These are phyloP conservation scores for Erannis defoliaria DNA, from an alignment of 2,888 invertebrate species.

Conservation along the genomic window DNA sequence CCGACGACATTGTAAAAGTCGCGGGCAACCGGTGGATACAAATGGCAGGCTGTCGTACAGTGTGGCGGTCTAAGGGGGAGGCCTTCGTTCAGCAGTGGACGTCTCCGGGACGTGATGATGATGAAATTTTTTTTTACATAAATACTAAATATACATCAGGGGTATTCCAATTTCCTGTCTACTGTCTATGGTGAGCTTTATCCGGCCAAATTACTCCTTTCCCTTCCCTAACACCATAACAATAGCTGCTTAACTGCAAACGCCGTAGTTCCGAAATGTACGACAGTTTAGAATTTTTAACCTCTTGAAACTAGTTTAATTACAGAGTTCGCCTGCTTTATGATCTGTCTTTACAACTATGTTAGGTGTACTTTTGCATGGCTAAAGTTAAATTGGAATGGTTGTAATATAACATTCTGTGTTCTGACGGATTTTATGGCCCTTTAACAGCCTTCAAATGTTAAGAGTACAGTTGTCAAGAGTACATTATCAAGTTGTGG, in stretches of 20 bases:
- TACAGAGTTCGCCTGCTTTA: slow-evolving; percentile 32
- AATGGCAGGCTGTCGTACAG: too few species aligned
- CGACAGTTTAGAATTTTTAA: slow-evolving; percentile 34
- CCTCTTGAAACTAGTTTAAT: slow-evolving; percentile 39
- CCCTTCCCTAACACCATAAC: slow-evolving; percentile 7
- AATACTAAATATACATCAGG: too few species aligned
- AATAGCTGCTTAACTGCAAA: slow-evolving; percentile 26
- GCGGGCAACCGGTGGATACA: too few species aligned
- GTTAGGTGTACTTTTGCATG: slow-evolving; percentile 29
- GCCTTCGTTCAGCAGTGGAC: too few species aligned
- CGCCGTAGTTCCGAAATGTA: slow-evolving; percentile 24
- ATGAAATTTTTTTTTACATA: too few species aligned
- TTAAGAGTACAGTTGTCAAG: neutral
- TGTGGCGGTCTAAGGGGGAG: too few species aligned
- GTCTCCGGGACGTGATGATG: too few species aligned
- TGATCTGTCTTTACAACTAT: slow-evolving; percentile 37
- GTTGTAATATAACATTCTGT: slow-evolving; percentile 21
- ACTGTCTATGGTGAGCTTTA: neutral
- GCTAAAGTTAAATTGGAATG: slow-evolving; percentile 32
- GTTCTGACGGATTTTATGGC: slow-evolving; percentile 16
- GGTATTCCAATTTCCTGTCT: too few species aligned
- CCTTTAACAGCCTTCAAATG: neutral
- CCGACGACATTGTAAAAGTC: too few species aligned
- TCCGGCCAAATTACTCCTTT: slow-evolving; percentile 18
- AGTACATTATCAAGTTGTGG: neutral